Evolutionary conservation across 30 jellyfish, hydroid and myxozoan species (phyloP), one percentile per base, ranked within the genome.

Genomic region (Aurelia sp.): DNA sequence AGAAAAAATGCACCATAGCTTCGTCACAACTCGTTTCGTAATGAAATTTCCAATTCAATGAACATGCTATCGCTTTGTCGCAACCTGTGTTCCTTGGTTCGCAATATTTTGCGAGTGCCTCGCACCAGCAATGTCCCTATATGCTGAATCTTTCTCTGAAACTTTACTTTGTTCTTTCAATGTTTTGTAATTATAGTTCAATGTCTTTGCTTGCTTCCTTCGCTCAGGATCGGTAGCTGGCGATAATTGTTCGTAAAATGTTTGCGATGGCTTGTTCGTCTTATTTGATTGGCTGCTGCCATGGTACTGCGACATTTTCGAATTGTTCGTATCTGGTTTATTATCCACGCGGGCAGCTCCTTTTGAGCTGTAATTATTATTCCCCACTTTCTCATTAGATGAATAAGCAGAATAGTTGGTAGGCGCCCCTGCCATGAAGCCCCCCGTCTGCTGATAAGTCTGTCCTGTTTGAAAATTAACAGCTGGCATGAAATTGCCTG

Each of bases 381-480:
- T 84, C 19, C 87, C 86, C 21, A 87, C 44, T 40, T 19, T 20
- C 47, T 84, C 87, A 59, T 66, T 84, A 18, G 87, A 51, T 24
- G 87, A 55, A 63, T 58, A 84, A 44, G 75, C 75, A 10, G 92
- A 7, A 19, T 67, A 74, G 20, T 17, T 71, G 55, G 50, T 40
- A 8, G 92, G 92, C 21, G 85, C 84, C 38, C 71, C 93, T 20
- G 81, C 70, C 93, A 84, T 84, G 66, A 84, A 84, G 13, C 93
- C 93, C 57, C 93, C 93, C 68, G 87, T 75, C 71, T 76, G 81
- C 64, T 76, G 85, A 57, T n/a, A 73, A 35, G 72, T 65, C 35
- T 76, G 95, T 35, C 90, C 90, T 4, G 95, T 65, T 72, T 86
- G 95, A 86, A 86, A 86, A 79, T 77, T 75, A 33, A 77, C 95